phyloP scores from a whole-genome alignment of 2,888 invertebrate genomes.

The Salpingus planirostris region DNA sequence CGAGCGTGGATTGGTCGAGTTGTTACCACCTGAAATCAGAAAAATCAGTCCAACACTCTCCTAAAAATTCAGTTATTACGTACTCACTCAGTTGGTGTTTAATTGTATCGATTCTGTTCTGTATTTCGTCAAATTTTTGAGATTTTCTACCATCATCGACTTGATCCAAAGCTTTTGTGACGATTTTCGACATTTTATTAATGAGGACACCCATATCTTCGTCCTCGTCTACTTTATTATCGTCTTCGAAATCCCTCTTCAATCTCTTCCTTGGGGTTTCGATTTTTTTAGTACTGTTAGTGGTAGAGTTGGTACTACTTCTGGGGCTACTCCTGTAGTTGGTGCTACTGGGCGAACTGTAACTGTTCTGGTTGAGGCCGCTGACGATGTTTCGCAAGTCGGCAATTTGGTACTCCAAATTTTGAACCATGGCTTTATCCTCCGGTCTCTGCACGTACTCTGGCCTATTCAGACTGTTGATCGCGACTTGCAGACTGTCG shows the following conservation, averaged over 20 bases:
- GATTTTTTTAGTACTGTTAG: no score
- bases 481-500: conserved; percentile 28
- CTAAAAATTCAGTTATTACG: conserved; percentile 4
- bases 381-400: conserved; percentile 27
- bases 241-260: no score
- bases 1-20: conserved; percentile 4
- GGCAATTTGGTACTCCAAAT: conserved; percentile 30
- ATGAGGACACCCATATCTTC: background rate
- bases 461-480: conserved; percentile 27
- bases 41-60: background rate
- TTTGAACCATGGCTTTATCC: conserved; percentile 26
- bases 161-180: conserved; percentile 5
- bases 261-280: background rate
- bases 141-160: no score
- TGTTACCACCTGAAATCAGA: background rate
- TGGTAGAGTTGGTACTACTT: background rate
- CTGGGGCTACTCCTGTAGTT: conserved; percentile 5
- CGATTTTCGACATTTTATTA: conserved; percentile 4
- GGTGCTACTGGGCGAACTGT: no score
- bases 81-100: conserved; percentile 34
- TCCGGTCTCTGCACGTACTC: conserved; percentile 28
- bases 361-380: conserved; percentile 5
- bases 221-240: background rate
- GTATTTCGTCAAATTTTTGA: conserved; percentile 19
- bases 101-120: conserved; percentile 22